Conservation (phyloP, 1,140 invertebrate genomes). For the Mesaphorura yosii region DNA sequence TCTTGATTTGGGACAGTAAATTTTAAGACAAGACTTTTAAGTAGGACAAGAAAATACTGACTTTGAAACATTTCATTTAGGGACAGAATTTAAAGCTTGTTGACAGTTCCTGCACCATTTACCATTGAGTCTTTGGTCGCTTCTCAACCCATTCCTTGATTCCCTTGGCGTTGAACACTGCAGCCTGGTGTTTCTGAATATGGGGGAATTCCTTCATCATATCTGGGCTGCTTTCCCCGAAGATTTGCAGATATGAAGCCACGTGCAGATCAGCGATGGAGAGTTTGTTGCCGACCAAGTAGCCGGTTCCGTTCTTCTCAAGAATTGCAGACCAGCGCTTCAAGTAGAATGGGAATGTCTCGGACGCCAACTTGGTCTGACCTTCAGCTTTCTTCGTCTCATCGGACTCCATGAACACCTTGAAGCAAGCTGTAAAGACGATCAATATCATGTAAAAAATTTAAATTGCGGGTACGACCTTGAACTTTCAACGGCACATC, state of each 20-base stretch:
- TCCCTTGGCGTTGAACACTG: conserved; percentile 10
- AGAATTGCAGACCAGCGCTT: neutral
- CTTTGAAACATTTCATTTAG: no score
- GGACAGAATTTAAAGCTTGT: no score
- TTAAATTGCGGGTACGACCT: neutral
- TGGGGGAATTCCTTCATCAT: neutral
- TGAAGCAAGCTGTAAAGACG: neutral
- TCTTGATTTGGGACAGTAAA: no score
- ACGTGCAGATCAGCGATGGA: conserved; percentile 13
- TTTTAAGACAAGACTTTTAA: neutral
- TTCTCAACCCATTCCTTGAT: conserved; percentile 30
- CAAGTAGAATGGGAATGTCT: conserved; percentile 10
- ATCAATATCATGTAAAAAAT: neutral
- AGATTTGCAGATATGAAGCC: neutral
- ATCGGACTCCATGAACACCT: neutral
- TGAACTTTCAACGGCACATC: no score
- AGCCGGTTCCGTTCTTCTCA: neutral
- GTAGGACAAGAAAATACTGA: no score
- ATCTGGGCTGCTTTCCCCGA: conserved; percentile 36
- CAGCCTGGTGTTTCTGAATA: neutral
- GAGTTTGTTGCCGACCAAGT: conserved; percentile 9
- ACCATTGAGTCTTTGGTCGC: conserved; percentile 21
- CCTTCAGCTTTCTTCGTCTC: conserved; percentile 5
- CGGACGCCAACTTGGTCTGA: neutral
- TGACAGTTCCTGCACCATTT: no score